Conservation (phyloP, 2,113 vertebrate genomes). For the Lagopus muta region DNA sequence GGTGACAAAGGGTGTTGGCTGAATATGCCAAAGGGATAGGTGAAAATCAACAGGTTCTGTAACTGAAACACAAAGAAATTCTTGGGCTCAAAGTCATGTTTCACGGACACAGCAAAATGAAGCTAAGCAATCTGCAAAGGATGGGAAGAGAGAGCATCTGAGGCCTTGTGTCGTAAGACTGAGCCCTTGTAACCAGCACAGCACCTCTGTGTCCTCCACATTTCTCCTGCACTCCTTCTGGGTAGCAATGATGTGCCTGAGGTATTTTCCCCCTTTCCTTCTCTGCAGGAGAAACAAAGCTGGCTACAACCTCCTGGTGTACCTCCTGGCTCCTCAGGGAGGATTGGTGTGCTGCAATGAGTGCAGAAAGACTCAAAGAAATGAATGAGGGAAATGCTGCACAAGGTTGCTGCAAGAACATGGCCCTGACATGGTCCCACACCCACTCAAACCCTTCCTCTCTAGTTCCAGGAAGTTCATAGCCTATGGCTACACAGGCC, state of each 20-base stretch:
- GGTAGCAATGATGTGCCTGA: rapidly evolving
- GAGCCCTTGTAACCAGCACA: rapidly evolving
- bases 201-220: rapidly evolving
- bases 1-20: background rate
- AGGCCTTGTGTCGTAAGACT: background rate
- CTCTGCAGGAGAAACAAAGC: background rate
- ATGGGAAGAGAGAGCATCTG: background rate
- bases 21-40: background rate
- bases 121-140: background rate
- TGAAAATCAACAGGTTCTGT: background rate
- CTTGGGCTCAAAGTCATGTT: background rate
- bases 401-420: background rate
- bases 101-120: background rate
- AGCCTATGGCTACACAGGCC: background rate
- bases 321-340: background rate
- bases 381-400: rapidly evolving
- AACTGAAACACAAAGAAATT: background rate
- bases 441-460: background rate
- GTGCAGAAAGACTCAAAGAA: background rate
- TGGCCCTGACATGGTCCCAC: rapidly evolving
- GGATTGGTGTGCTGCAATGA: background rate
- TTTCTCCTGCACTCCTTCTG: background rate
- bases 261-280: background rate
- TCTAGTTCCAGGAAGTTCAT: background rate
- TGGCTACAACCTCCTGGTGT: background rate